Base-by-base conservation (phyloP, 1,140 invertebrate genomes). In the Popillia japonica region DNA sequence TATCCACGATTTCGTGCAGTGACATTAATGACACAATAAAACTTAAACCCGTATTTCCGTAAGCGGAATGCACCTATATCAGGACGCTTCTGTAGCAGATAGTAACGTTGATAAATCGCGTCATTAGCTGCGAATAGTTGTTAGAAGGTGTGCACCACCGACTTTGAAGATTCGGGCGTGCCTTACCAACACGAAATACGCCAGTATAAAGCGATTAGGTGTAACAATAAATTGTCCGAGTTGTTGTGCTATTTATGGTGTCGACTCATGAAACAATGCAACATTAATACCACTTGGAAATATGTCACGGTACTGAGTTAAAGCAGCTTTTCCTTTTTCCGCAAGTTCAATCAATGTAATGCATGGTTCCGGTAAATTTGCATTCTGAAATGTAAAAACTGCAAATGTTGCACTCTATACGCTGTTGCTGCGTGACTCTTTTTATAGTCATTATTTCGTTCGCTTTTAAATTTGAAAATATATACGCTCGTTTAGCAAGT, bases 11-110 rank as follows among this genome's bases (percentile, higher is more conserved):
- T 55, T n/a, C 48, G 48, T 55, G 48, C 48, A 17, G 48, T 17
- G 48, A 55, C 48, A 55, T 55, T 55, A 55, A 55, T 55, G 48
- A 55, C 48, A 55, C 48, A 55, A 55, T 55, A 55, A 55, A 55
- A 55, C 48, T 14, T 17, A n/a, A 55, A n/a, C 48, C 48, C 17
- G 48, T 34, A 17, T 55, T 55, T 55, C 3, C 48, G 11, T n/a
- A 17, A n/a, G 48, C 48, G 48, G 48, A 55, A 55, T 55, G 48
- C 48, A 55, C 48, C 48, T 6, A 7, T 6, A 14, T n/a, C 11
- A 55, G 48, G 48, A n/a, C 48, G 48, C 48, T 55, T 55, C 48
- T 55, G 48, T 17, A 55, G 14, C 11, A 55, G 48, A 55, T 55
- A 55, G n/a, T n/a, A 55, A 17, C 48, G 48, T 55, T 55, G 48